A percentile compares a stretch with the other conserved stretches of the same genome.
These are phyloP conservation scores for Urocynchramus pylzowi DNA, from an alignment of 2,113 vertebrate species.

Conservation along the genomic window DNA sequence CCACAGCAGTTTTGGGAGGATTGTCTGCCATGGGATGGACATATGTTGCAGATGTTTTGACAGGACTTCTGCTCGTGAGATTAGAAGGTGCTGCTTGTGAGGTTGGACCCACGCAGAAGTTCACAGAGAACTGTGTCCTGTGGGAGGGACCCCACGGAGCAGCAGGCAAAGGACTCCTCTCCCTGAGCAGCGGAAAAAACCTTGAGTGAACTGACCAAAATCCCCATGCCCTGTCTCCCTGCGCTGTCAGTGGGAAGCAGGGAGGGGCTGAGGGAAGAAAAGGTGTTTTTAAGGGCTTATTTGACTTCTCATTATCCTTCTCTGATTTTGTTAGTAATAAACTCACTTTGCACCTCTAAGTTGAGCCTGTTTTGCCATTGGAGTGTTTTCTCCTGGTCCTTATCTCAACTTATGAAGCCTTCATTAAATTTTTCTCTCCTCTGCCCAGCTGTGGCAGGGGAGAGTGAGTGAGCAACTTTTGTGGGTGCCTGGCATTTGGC, in stretches of 20 bases:
- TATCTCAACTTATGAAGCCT: not conserved
- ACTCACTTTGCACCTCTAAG: not conserved
- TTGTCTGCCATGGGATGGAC: not conserved
- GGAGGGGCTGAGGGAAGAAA: not conserved
- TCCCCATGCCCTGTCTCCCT: rapidly evolving
- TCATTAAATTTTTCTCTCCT: not conserved
- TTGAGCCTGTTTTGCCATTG: not conserved
- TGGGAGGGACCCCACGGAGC: not conserved
- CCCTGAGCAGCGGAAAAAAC: not conserved
- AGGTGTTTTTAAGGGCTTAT: not conserved
- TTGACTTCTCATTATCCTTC: not conserved
- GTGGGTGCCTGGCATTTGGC: not conserved
- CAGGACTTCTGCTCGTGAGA: not conserved
- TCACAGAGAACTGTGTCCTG: not conserved
- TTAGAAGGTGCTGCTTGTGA: not conserved
- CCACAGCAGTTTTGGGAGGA: not conserved
- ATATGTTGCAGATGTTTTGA: not conserved
- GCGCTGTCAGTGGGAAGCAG: rapidly evolving
- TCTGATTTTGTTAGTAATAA: not conserved
- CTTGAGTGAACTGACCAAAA: not conserved
- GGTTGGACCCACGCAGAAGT: not conserved
- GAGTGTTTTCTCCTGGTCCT: not conserved
- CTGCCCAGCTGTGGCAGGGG: not conserved
- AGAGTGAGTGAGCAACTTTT: not conserved
- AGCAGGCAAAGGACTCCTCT: not conserved